Evolutionary conservation across 2,888 invertebrate genomes (phyloP).

Genomic region (Gasteruption jaculator): DNA sequence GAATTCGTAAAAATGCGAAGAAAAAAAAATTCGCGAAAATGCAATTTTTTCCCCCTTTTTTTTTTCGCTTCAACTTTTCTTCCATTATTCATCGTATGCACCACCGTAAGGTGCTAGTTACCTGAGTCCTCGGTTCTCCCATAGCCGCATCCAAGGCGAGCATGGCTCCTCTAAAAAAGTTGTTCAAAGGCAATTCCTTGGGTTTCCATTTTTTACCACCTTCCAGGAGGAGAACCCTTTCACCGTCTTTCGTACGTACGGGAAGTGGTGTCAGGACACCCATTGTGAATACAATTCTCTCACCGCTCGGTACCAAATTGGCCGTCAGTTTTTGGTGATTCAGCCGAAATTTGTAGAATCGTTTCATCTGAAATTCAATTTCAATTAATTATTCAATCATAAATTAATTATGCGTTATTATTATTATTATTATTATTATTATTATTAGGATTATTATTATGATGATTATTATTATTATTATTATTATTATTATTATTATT

Average conservation of each 20-base stretch:
- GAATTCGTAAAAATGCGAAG: too few species aligned
- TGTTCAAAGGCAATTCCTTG: constrained; percentile 61
- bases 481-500: too few species aligned
- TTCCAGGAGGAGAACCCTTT: constrained; percentile 67
- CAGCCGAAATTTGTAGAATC: constrained; percentile 66
- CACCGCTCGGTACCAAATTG: constrained; percentile 61
- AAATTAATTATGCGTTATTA: too few species aligned
- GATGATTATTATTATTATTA: too few species aligned
- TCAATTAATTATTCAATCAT: too few species aligned
- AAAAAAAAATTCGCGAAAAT: too few species aligned
- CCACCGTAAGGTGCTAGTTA: too few species aligned
- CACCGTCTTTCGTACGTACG: constrained; percentile 63
- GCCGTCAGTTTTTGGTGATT: constrained; percentile 62
- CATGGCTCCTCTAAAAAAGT: constrained; percentile 69
- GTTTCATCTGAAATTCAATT: constrained; percentile 72
- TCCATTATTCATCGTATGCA: too few species aligned
- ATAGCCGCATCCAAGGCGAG: constrained; percentile 70
- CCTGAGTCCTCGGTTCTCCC: constrained; percentile 74
- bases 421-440: too few species aligned
- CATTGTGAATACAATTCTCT: constrained; percentile 61
- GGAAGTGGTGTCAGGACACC: constrained; percentile 69
- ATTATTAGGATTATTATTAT: too few species aligned
- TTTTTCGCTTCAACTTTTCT: too few species aligned
- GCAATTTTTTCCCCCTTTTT: too few species aligned
- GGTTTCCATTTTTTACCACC: constrained; percentile 75